These are phyloP conservation scores for Serrognathus titanus DNA, from an alignment of 2,888 invertebrate species.

Conservation along the genomic window DNA sequence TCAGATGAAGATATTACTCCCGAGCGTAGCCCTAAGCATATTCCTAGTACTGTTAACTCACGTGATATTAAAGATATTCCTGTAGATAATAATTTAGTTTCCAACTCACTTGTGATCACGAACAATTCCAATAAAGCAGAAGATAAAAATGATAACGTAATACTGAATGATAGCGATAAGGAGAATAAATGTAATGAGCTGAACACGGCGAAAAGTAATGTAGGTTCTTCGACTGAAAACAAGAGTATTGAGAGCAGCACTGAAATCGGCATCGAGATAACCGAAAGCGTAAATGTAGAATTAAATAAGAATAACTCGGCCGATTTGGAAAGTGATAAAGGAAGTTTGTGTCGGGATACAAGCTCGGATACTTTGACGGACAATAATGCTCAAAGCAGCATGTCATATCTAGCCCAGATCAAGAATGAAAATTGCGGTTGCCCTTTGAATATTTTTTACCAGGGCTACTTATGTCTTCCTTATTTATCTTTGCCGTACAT, in stretches of 20 bases:
- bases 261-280: constrained; percentile 44
- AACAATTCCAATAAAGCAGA: constrained; percentile 2
- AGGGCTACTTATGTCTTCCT: constrained; percentile 92
- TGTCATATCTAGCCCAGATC: constrained; percentile 62
- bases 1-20: constrained; percentile 49
- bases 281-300: constrained; percentile 42
- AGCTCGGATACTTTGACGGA: constrained; percentile 64
- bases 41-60: constrained; percentile 5
- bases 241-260: constrained; percentile 16
- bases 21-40: constrained; percentile 31
- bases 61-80: background rate
- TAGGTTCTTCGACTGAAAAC: constrained; percentile 7
- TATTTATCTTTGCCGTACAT: constrained; percentile 93
- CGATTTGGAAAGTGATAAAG: constrained; percentile 36
- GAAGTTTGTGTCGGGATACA: constrained; percentile 63
- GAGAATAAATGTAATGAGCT: constrained; percentile 29
- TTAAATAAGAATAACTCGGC: constrained; percentile 32
- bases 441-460: constrained; percentile 81
- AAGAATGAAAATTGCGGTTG: constrained; percentile 77
- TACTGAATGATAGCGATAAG: constrained; percentile 15
- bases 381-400: constrained; percentile 55
- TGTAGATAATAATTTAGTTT: constrained; percentile 6
- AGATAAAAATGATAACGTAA: constrained; percentile 9
- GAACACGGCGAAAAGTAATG: constrained; percentile 18
- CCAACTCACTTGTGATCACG: background rate